Evolutionary conservation across 2,797 vertebrate species (phyloP).

Genomic region (Xenopus petersii): DNA sequence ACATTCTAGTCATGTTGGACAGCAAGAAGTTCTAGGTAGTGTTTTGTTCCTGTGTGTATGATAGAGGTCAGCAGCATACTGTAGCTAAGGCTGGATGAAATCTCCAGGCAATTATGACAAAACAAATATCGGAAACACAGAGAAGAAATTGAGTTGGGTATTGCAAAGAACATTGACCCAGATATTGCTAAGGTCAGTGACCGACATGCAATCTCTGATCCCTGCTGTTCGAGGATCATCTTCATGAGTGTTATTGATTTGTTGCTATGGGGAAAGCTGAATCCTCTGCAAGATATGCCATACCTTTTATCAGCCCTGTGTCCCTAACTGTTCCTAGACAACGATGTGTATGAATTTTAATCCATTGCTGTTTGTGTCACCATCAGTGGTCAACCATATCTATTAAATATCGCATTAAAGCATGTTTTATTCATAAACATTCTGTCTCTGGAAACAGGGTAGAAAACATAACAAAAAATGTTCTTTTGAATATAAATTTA

Average conservation of each 20-base stretch:
- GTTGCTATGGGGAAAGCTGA: constrained; percentile 5
- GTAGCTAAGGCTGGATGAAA: constrained; percentile 3
- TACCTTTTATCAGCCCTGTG: not conserved
- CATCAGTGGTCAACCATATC: not conserved
- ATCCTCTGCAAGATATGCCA: not conserved
- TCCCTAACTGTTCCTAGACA: not conserved
- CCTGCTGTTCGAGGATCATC: not conserved
- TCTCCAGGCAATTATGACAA: constrained; percentile 2
- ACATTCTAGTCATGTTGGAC: constrained; percentile 10
- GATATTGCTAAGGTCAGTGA: constrained; percentile 1
- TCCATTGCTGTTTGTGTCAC: not conserved
- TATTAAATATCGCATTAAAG: not conserved
- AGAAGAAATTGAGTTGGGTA: not conserved
- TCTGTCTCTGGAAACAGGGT: no score
- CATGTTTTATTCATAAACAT: no score
- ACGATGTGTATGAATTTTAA: not conserved
- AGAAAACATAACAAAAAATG: no score
- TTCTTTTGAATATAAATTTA: no score
- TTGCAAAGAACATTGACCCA: constrained; percentile 1
- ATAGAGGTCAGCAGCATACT: constrained; percentile 16
- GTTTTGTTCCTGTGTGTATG: no score
- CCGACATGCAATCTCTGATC: constrained; percentile 9
- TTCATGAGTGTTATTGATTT: constrained; percentile 6
- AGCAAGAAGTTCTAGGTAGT: not conserved
- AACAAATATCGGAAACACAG: not conserved